Percentiles rank a stretch among this genome's conserved stretches.
These are phyloP conservation scores for Dipodomys ordii DNA, from an alignment of 2,113 vertebrate species.

Conservation along the genomic window DNA sequence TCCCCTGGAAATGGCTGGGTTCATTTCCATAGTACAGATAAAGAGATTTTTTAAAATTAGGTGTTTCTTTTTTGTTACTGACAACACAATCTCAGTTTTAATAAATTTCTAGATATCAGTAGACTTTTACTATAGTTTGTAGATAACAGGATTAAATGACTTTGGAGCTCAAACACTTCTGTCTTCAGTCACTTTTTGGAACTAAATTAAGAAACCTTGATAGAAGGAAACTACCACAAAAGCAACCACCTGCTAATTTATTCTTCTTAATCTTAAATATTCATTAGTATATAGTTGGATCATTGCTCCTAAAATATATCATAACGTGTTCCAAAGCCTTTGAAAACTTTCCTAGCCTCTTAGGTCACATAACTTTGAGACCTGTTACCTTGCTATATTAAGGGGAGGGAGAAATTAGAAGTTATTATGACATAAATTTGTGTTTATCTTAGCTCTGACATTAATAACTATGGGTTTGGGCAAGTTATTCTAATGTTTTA, in stretches of 20 bases:
- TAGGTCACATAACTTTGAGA: not conserved
- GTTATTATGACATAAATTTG: not conserved
- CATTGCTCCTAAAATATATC: slow-evolving; percentile 44
- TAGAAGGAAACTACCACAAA: slow-evolving; percentile 24
- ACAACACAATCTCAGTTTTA: slow-evolving; percentile 9
- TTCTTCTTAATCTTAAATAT: slow-evolving; percentile 16
- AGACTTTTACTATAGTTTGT: not conserved
- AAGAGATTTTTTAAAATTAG: slow-evolving; percentile 2
- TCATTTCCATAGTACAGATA: slow-evolving; percentile 19
- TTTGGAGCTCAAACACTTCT: not conserved
- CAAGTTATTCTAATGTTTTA: not conserved
- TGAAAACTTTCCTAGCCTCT: not conserved
- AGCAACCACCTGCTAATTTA: slow-evolving; percentile 10
- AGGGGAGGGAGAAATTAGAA: not conserved
- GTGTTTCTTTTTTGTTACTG: not conserved
- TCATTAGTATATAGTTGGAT: not conserved
- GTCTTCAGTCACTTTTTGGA: not conserved
- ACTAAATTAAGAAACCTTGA: not conserved
- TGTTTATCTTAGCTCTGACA: not conserved
- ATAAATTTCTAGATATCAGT: not conserved
- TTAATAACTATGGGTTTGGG: not conserved
- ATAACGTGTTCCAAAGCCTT: not conserved
- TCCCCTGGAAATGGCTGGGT: not conserved
- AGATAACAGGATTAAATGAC: slow-evolving; percentile 14
- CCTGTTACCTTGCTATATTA: not conserved